Base-by-base conservation (phyloP, 1,140 invertebrate genomes). In the Ostrea denselamellosa region DNA sequence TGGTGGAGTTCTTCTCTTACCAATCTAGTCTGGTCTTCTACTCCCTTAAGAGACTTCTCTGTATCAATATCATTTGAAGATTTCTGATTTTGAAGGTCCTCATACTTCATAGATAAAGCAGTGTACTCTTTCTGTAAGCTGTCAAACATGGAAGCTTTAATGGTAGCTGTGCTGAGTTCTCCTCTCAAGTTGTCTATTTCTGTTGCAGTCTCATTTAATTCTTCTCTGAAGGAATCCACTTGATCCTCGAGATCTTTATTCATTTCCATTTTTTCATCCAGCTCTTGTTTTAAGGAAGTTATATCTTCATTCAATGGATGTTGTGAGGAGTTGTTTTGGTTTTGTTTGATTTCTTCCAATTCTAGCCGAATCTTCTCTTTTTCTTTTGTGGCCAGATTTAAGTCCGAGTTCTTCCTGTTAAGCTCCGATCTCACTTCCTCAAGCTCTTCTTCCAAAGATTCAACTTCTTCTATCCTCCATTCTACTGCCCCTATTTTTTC, bases 401-500 rank as follows among this genome's bases (percentile, higher is more conserved):
- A 77, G 34, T 90, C 88, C 19, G 58, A 51, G 22, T 86, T 88
- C 2, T 88, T 85, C 25, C 25, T 85, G 25, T 88, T 87, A 10
- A 90, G 83, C 14, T 91, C 88, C 12, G 83, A 65, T 22, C 86
- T 85, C 2, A 91, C 84, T 71, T 91, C 89, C 56, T 91, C 89
- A 25, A 93, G 83, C 44, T 94, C 93, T 86, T 93, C 91, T 81
- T 94, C 93, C 22, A 90, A 56, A 17, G 90, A 90, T 65, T 77
- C 34, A 2, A 93, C 58, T 85, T 94, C 93, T 71, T 93, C 92
- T 71, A 94, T 85, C 68, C 91, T 93, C 93, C 93, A 93, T 28
- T 91, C 91, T 10, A 93, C 83, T 9, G 92, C 91, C 54, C 92
- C 92, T 68, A 90, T 91, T 88, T 93, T 87, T 25, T 91, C 87